Evolutionary conservation across 2,113 vertebrate genomes (phyloP).

Genomic region (Odobenus rosmarus): DNA sequence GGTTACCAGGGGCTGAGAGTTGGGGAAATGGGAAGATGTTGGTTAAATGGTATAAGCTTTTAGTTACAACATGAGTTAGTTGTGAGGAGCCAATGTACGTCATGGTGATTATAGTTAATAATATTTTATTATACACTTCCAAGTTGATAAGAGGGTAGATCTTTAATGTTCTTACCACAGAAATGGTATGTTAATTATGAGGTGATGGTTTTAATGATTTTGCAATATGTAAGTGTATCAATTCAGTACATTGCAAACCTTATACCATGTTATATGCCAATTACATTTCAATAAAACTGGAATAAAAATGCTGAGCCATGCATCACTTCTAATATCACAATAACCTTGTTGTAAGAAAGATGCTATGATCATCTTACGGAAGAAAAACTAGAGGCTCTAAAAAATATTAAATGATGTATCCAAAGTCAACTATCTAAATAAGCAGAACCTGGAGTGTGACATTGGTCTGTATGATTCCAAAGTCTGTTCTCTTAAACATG

Average conservation of each 20-base stretch:
- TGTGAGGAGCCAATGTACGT: not conserved
- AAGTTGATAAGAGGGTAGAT: not conserved
- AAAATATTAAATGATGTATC: not conserved
- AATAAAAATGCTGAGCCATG: not conserved
- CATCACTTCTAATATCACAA: not conserved
- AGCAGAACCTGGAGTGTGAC: not conserved
- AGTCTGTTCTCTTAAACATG: not conserved
- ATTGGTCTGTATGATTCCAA: not conserved
- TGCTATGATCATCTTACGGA: not conserved
- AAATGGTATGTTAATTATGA: not conserved
- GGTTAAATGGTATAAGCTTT: not conserved
- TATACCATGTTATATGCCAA: not conserved
- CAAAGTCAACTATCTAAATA: not conserved
- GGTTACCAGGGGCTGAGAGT: not conserved
- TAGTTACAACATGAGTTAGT: not conserved
- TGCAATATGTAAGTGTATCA: not conserved
- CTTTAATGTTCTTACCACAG: not conserved
- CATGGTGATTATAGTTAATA: not conserved
- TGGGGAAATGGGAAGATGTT: not conserved
- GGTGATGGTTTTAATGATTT: not conserved
- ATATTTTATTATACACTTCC: not conserved
- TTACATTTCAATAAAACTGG: not conserved
- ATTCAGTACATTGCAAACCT: not conserved
- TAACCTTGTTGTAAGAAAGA: not conserved
- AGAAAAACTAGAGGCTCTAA: not conserved